Conservation (phyloP, 2,113 vertebrate genomes). For the Notothenia coriiceps region DNA sequence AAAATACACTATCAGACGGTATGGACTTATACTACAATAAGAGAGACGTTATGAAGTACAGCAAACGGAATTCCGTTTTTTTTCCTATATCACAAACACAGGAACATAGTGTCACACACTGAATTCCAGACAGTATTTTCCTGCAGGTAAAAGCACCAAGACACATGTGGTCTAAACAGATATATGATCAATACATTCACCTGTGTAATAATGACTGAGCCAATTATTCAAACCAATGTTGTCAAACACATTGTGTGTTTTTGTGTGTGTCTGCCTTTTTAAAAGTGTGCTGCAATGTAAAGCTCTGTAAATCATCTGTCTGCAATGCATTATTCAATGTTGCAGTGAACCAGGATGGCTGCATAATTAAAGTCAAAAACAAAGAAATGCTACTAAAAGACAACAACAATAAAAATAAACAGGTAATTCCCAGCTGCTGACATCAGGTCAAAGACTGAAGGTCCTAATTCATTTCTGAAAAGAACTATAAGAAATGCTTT, state of each 20-base stretch:
- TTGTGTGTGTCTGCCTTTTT: neutral
- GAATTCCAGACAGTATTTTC: neutral
- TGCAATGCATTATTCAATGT: neutral
- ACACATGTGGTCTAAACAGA: too few relatives aligned
- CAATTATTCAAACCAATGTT: too few relatives aligned
- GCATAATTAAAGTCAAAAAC: too few relatives aligned
- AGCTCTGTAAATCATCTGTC: neutral
- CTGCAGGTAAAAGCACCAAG: neutral
- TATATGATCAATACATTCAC: neutral
- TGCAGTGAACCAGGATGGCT: neutral
- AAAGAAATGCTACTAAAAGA: neutral
- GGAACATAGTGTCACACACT: neutral
- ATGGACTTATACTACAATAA: neutral
- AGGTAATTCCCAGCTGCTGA: too few relatives aligned
- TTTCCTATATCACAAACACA: neutral
- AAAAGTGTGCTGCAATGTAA: neutral
- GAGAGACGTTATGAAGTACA: neutral
- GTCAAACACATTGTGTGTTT: too few relatives aligned
- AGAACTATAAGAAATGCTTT: too few relatives aligned
- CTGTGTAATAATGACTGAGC: neutral
- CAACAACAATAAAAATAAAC: neutral
- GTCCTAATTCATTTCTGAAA: too few relatives aligned
- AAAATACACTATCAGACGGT: too few relatives aligned
- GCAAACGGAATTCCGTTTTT: neutral
- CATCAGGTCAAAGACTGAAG: too few relatives aligned